Conservation (phyloP, 2,888 invertebrate genomes). For the Pheosia tremula region DNA sequence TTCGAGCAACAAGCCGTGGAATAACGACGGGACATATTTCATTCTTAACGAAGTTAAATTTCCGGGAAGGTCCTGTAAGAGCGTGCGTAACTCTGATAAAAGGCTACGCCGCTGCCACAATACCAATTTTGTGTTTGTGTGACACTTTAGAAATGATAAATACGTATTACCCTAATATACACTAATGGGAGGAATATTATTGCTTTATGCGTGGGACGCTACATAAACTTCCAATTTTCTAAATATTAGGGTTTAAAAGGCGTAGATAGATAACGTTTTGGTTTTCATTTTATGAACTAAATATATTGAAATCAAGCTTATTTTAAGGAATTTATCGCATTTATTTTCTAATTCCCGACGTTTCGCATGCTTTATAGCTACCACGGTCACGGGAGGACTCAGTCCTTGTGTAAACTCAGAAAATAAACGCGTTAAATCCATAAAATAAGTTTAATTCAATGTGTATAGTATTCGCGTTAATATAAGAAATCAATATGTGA, state of each 20-base stretch:
- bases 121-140: slow-evolving; percentile 63
- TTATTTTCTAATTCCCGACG: too few relatives aligned
- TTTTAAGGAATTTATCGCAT: too few relatives aligned
- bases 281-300: too few relatives aligned
- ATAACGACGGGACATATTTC: slow-evolving; percentile 83
- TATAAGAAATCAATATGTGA: too few relatives aligned
- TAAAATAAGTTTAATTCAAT: too few relatives aligned
- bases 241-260: background rate
- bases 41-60: slow-evolving; percentile 84
- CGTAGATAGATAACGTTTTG: too few relatives aligned
- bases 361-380: too few relatives aligned
- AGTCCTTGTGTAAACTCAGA: too few relatives aligned
- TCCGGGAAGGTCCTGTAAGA: slow-evolving; percentile 78
- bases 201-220: slow-evolving; percentile 15
- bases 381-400: too few relatives aligned
- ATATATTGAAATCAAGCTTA: too few relatives aligned
- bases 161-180: slow-evolving; percentile 30
- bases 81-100: slow-evolving; percentile 82
- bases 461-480: too few relatives aligned
- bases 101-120: slow-evolving; percentile 65
- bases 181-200: slow-evolving; percentile 15
- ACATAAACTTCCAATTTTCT: background rate
- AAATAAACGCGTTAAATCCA: too few relatives aligned
- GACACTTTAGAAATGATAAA: slow-evolving; percentile 48
- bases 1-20: slow-evolving; percentile 81